Conservation (phyloP, 1,140 invertebrate genomes). For the Leptinotarsa defecta region DNA sequence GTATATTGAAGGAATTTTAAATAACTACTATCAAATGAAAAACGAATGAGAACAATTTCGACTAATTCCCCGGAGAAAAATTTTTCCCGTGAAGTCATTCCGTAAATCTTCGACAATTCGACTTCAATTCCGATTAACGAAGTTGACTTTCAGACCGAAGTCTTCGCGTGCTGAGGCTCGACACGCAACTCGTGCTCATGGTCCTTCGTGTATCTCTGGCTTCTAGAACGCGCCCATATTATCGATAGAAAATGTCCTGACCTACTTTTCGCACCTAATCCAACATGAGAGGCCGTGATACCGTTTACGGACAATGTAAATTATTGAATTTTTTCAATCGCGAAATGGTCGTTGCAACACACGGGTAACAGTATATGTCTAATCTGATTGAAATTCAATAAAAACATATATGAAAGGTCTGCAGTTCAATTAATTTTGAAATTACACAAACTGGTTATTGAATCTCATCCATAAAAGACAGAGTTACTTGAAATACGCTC, state of each 20-base stretch:
- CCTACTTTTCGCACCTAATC: constrained; percentile 15
- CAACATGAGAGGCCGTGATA: constrained; percentile 10
- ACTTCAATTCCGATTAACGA: constrained; percentile 10
- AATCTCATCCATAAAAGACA: too few species aligned
- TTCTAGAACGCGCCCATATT: constrained; percentile 17
- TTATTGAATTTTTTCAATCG: constrained; percentile 11
- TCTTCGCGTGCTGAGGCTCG: neutral
- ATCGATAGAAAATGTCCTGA: constrained; percentile 22
- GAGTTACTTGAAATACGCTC: too few species aligned
- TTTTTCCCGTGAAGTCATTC: neutral
- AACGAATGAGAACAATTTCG: too few species aligned
- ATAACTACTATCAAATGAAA: too few species aligned
- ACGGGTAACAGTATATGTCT: neutral
- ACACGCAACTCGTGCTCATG: constrained; percentile 14
- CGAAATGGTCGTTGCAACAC: neutral
- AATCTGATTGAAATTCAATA: neutral
- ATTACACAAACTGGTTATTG: too few species aligned
- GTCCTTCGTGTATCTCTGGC: constrained; percentile 23
- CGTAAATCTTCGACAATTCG: neutral
- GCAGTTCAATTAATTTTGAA: too few species aligned
- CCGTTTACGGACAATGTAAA: constrained; percentile 13
- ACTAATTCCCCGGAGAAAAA: too few species aligned
- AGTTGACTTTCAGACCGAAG: constrained; percentile 17
- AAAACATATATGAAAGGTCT: neutral
- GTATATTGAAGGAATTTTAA: too few species aligned